Base-by-base conservation (phyloP, 2,113 vertebrate species). In the Cranoglanis bouderius region DNA sequence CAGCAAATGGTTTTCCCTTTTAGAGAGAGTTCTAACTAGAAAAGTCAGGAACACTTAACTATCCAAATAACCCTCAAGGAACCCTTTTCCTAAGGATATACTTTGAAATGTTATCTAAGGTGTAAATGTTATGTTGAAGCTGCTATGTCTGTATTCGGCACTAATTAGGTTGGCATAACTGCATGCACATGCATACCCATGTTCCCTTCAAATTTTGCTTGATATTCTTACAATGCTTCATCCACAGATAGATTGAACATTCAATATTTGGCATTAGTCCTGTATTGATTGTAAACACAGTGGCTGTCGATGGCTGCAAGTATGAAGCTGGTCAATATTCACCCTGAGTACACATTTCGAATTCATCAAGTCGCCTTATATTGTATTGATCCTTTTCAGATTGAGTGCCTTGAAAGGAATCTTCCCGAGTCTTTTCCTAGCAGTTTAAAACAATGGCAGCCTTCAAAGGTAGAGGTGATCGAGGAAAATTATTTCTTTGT, bases 321-420 rank as follows among this genome's bases (percentile, higher is more conserved):
- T 93, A 91, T 91, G 91, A 92, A 90, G 70, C 88, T 93, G 93
- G 94, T 96, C 95, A 93, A 96, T 96, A 95, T 88, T 90, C 91
- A 89, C 92, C 92, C 93, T 91, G 90, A 92, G 92, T 91, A 93
- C 91, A 94, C 65, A 95, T 95, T 95, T 95, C 90, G 93, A 93
- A 96, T 95, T 95, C 94, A 95, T 95, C 94, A 94, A 86, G 90
- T 82, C 91, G 93, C 86, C 93, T 95, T 94, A 95, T 95, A 91
- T 92, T 19, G 70, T 94, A 96, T 95, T 95, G 96, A 96, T 96
- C 94, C 94, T 92, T 88, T 92, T 90, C 90, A 91, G 75, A 92
- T 91, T 89, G 81, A 38, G 84, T 55, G 91, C 87, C 85, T 85
- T 92, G 88, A 93, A 94, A 94, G 92, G 92, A 86, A 93, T 94